A percentile compares a stretch with the other conserved stretches of the same genome.
Evolutionary conservation across 2,113 vertebrate genomes (phyloP).

Genomic region (Coptodon bakossiorum): DNA sequence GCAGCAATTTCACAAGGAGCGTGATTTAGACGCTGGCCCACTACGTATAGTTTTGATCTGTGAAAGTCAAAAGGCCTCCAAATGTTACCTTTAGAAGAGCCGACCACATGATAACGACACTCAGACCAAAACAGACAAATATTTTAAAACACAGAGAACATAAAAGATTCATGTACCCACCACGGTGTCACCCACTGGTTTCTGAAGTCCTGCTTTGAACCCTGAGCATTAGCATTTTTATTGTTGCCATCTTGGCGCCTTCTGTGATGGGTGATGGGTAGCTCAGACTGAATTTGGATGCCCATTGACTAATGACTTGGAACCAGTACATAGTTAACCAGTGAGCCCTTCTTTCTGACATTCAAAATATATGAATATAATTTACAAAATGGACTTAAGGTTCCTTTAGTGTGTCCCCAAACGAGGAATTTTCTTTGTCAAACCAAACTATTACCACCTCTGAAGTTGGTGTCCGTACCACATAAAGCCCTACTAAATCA

Average conservation of each 20-base stretch:
- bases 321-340: not conserved
- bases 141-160: not conserved
- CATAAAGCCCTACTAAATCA: not conserved
- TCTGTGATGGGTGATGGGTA: not conserved
- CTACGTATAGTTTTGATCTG: not conserved
- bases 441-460: not conserved
- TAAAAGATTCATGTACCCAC: not conserved
- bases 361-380: not conserved
- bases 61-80: not conserved
- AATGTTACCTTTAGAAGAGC: not conserved
- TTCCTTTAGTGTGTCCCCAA: not conserved
- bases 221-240: not conserved
- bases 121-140: not conserved
- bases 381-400: not conserved
- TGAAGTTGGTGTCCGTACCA: not conserved
- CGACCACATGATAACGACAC: not conserved
- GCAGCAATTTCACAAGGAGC: not conserved
- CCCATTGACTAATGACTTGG: not conserved
- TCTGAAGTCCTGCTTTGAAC: not conserved
- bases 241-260: not conserved
- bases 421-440: not conserved
- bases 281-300: not conserved
- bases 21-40: not conserved
- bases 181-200: not conserved
- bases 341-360: not conserved